Base-by-base conservation (phyloP, 92 coral and sea anemone species). In the Desmophyllum pertusum region DNA sequence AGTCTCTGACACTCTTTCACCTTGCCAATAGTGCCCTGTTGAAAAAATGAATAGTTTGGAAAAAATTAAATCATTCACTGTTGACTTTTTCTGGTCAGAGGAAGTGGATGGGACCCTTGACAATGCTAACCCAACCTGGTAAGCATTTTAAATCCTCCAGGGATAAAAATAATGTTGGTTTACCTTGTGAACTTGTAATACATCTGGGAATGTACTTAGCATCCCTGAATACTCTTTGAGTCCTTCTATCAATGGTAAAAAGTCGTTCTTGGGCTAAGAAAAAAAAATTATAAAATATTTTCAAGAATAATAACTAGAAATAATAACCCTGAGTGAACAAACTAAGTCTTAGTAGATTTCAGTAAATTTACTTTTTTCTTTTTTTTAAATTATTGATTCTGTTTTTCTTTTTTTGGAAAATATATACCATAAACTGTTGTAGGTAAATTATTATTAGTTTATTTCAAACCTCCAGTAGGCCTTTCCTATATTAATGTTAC, bases 151-250 rank as follows among this genome's bases (percentile, higher is more conserved):
- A n/a, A n/a, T 23, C 31, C 64, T 57, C 31, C 10, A 57, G 10
- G 64, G 30, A 57, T 10, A 25, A 31, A 57, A 57, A 57, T 10
- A 57, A 15, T 5, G 23, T 51, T 23, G 5, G 8, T 73, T 63
- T 78, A 91, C 98, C 98, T 92, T 96, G 75, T 94, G 99, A 67
- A 96, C 95, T 82, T 96, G 98, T 33, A 96, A 79, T 42, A 96
- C 92, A 53, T 96, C 99, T 13, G 99, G 99, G 75, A 88, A 96
- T 19, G 95, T 92, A 8, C 98, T 81, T 0, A 94, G 83, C 90
- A 96, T 88, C n/a, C 99, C 99, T 19, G 96, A 86, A 67, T 94
- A 96, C 55, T 96, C 99, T 76, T 90, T 95, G 15, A 96, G 89
- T 35, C 95, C 95, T 46, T 96, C 99, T 74, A 96, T 92, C 15